Conservation (phyloP, 2,888 invertebrate species). For the Acanthosepion pharaonis region DNA sequence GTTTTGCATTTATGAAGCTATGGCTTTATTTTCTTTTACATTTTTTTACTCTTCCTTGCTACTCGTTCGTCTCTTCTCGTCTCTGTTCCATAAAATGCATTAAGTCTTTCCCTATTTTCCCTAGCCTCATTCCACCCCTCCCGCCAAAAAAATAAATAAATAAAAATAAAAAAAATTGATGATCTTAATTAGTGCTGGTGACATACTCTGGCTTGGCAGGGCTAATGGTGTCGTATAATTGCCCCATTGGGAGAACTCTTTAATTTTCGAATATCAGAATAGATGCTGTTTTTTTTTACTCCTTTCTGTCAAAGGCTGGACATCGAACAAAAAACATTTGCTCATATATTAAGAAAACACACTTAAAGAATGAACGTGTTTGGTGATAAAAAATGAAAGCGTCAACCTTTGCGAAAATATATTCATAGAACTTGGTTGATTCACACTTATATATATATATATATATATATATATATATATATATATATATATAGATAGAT, state of each 20-base stretch:
- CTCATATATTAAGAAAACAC: neutral
- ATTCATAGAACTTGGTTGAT: too few species aligned
- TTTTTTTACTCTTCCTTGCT: too few species aligned
- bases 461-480: too few species aligned
- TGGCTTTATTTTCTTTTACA: too few species aligned
- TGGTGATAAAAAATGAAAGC: too few species aligned
- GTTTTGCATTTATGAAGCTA: too few species aligned
- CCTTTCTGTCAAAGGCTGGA: neutral
- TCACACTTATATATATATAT: too few species aligned
- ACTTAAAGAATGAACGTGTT: neutral
- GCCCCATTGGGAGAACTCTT: neutral
- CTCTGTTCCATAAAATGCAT: too few species aligned
- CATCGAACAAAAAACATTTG: neutral
- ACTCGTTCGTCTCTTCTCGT: too few species aligned
- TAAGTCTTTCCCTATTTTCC: neutral
- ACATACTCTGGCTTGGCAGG: neutral
- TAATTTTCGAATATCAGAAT: neutral
- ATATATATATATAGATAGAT: too few species aligned
- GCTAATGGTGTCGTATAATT: neutral
- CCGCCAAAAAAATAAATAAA: too few species aligned
- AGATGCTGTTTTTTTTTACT: neutral
- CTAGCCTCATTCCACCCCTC: neutral
- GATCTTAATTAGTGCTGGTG: neutral
- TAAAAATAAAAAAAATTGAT: neutral
- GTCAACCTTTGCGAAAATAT: too few species aligned